Evolutionary conservation across 1,140 invertebrate genomes (phyloP), one percentile per base, ranked within the genome.

Genomic region (Aphidius ervi): DNA sequence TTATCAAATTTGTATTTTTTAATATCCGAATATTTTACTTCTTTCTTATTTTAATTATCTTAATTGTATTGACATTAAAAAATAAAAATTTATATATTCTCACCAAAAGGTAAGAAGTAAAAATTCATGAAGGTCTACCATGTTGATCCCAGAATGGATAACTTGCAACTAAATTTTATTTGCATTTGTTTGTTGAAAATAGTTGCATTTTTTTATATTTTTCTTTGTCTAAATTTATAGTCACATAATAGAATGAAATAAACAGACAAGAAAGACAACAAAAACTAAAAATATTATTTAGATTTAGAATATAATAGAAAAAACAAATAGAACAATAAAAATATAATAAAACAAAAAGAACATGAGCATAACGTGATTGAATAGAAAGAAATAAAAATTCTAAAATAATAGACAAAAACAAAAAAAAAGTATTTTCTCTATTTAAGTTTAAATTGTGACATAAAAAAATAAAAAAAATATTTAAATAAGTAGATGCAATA

Each of bases 91-190:
- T 16, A 16, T 16, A 16, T 16, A 16, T 16, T 48, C 66, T 65
- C 47, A 70, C 66, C 65, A 67, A 49, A 66, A 68, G 3, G 63
- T 65, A 16, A 70, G 62, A 5, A 61, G 43, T 39, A 66, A n/a
- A 59, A 68, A 68, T 56, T 70, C 68, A 59, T 68, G 57, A 50
- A 67, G 61, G 40, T 70, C 68, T 43, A 68, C 64, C 67, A 70
- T 70, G 65, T 57, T 67, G 40, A 42, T 54, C 47, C 46, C 5
- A 23, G 43, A 23, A 57, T 64, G 57, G 59, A 31, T 56, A 53
- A 41, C 60, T 53, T 58, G 48, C 59, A 59, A 68, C 68, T 70
- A 61, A 68, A 58, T 63, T 52, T 65, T 63, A 56, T 67, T 62
- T 64, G 43, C 47, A 42, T 59, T 16, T 16, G 16, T 16, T 16